Base-by-base conservation (phyloP, 2,888 invertebrate species). In the Orgyia antiqua region DNA sequence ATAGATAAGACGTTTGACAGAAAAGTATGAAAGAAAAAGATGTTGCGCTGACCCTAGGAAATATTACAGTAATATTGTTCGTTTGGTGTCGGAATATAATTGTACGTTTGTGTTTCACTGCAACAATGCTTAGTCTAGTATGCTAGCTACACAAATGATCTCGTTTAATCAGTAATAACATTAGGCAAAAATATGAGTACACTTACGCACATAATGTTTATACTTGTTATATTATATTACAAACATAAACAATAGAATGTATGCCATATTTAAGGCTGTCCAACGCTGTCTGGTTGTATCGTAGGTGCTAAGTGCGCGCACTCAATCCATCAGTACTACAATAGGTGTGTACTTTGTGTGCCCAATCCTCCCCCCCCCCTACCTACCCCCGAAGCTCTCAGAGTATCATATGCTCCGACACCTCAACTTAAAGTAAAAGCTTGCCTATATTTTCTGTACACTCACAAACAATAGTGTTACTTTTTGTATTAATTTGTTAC, bases 341-440 rank as follows among this genome's bases (percentile, higher is more conserved):
- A 51, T 51, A 30, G 45, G 27, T 12, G 9, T 15, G 21, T 17
- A 26, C 25, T 13, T 10, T 25, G 28, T 27, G 35, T 25, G 36
- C 24, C 26, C 31, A 18, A n/a, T n/a, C n/a, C n/a, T n/a, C n/a
- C n/a, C n/a, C n/a, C n/a, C n/a, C n/a, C n/a, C n/a, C n/a, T n/a
- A n/a, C n/a, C n/a, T n/a, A n/a, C n/a, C 24, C 40, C 33, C 18
- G 24, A 13, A 13, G 31, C 36, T 29, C 27, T 26, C 25, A 31
- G 29, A 29, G 32, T 29, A 45, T 46, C 49, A 46, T 35, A 36
- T 42, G 56, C 52, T 36, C 46, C 45, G 61, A 63, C 65, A 66
- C 65, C 63, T 67, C 50, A 32, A 35, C 47, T 48, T 41, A 43
- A 50, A 56, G 46, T 58, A 57, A 66, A 33, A 56, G 55, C 55